These are phyloP conservation scores for Cepaea nemoralis DNA, from an alignment of 1,140 invertebrate species.

Conservation along the genomic window DNA sequence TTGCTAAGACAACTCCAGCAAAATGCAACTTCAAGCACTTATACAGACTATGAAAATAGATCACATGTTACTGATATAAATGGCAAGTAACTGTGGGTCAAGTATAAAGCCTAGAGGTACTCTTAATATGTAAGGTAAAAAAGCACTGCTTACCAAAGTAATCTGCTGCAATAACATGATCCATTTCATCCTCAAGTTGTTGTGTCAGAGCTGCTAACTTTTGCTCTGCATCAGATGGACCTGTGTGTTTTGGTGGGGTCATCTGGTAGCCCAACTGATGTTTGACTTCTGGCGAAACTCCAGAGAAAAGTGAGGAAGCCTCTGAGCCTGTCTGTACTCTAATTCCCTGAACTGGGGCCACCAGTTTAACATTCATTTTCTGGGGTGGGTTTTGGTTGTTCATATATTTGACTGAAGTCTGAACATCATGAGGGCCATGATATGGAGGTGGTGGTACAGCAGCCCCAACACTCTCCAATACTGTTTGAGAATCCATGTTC, in stretches of 20 bases:
- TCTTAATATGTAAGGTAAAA: too few species aligned
- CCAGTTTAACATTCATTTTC: conserved; percentile 41
- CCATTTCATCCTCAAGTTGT: conserved; percentile 79
- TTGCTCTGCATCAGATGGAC: conserved; percentile 71
- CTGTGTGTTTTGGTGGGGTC: conserved; percentile 76
- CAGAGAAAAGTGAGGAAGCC: conserved; percentile 25
- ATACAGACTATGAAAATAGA: too few species aligned
- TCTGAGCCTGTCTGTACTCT: conserved; percentile 29
- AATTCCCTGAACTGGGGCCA: conserved; percentile 52
- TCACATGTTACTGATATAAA: too few species aligned
- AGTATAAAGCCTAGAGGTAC: too few species aligned
- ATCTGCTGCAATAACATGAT: conserved; percentile 93
- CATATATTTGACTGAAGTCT: conserved; percentile 50
- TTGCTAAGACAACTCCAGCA: too few species aligned
- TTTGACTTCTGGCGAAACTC: conserved; percentile 41
- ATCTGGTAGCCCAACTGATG: conserved; percentile 89
- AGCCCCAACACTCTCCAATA: conserved; percentile 21
- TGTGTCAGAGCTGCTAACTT: conserved; percentile 72
- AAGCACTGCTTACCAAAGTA: conserved; percentile 92
- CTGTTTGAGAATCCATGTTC: conserved; percentile 46
- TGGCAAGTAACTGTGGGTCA: too few species aligned
- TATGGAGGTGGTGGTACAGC: conserved; percentile 68
- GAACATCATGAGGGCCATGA: conserved; percentile 69
- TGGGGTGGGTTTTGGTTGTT: conserved; percentile 39
- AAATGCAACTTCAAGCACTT: too few species aligned